A percentile compares a stretch with the other conserved stretches of the same genome.
These are phyloP conservation scores for Cotesia typhae DNA, from an alignment of 1,140 invertebrate species.

Conservation along the genomic window DNA sequence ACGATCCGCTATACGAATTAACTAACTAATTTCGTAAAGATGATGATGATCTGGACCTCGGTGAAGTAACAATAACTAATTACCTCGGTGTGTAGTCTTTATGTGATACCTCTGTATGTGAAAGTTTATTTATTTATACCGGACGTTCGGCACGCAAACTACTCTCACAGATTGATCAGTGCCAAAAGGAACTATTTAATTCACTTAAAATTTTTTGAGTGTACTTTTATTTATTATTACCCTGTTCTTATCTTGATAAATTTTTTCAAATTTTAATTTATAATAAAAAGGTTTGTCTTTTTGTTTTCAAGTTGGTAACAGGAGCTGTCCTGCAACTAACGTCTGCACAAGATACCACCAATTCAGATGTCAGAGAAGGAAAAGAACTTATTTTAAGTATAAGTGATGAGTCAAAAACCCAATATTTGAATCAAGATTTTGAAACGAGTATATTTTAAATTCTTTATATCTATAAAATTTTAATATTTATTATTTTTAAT, in stretches of 20 bases:
- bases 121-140: slow-evolving; percentile 32
- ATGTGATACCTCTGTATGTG: background rate
- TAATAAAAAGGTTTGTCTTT: background rate
- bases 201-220: background rate
- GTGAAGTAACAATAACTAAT: slow-evolving; percentile 37
- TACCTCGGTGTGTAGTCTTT: slow-evolving; percentile 27
- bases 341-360: slow-evolving; percentile 34
- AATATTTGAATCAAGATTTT: slow-evolving; percentile 50
- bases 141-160: slow-evolving; percentile 22
- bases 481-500: background rate
- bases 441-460: slow-evolving; percentile 45
- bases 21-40: slow-evolving; percentile 34
- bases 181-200: slow-evolving; percentile 11
- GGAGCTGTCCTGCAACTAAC: slow-evolving; percentile 41
- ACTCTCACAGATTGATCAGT: background rate
- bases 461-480: background rate
- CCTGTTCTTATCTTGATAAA: no score
- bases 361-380: slow-evolving; percentile 32
- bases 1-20: slow-evolving; percentile 10
- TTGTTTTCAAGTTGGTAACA: slow-evolving; percentile 50
- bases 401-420: slow-evolving; percentile 49
- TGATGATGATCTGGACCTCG: slow-evolving; percentile 36
- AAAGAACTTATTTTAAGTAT: slow-evolving; percentile 48
- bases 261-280: no score
- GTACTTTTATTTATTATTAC: no score